These are phyloP conservation scores for Psittacara wagleri DNA, from an alignment of 2,113 vertebrate genomes.

Conservation along the genomic window DNA sequence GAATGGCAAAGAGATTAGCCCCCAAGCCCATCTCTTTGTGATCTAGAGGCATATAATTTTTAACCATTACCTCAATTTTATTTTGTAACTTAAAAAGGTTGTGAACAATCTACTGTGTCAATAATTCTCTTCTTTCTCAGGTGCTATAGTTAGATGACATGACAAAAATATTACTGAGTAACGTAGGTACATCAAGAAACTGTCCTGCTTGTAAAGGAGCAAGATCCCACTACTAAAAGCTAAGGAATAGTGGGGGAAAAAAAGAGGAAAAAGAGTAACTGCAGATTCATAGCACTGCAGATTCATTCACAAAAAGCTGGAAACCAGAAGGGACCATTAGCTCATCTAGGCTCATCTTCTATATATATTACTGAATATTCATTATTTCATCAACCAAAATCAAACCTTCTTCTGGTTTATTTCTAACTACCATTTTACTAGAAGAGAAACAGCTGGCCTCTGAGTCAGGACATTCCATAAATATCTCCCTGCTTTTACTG, in stretches of 20 bases:
- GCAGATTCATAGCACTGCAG: background rate
- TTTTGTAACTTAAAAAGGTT: conserved; percentile 48
- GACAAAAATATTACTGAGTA: conserved; percentile 28
- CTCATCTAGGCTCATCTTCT: conserved; percentile 61
- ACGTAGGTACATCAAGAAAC: conserved; percentile 31
- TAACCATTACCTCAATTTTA: conserved; percentile 41
- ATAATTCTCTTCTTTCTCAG: background rate
- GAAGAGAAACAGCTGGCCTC: conserved; percentile 71
- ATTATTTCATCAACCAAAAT: conserved; percentile 66
- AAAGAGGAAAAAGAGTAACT: conserved; percentile 7
- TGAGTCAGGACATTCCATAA: conserved; percentile 70
- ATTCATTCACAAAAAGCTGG: conserved; percentile 57
- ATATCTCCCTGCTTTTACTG: conserved; percentile 65
- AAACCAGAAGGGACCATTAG: conserved; percentile 55
- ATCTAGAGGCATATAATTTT: conserved; percentile 48
- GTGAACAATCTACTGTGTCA: background rate
- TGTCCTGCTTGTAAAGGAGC: background rate
- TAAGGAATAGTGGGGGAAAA: background rate
- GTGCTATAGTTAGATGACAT: background rate
- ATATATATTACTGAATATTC: conserved; percentile 67
- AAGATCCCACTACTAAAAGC: conserved; percentile 26
- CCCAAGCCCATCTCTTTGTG: conserved; percentile 54
- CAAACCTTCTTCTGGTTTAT: conserved; percentile 69
- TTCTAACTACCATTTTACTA: conserved; percentile 71
- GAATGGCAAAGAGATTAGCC: conserved; percentile 59